Conservation (phyloP, 2,113 vertebrate genomes). For the Todiramphus chloris region DNA sequence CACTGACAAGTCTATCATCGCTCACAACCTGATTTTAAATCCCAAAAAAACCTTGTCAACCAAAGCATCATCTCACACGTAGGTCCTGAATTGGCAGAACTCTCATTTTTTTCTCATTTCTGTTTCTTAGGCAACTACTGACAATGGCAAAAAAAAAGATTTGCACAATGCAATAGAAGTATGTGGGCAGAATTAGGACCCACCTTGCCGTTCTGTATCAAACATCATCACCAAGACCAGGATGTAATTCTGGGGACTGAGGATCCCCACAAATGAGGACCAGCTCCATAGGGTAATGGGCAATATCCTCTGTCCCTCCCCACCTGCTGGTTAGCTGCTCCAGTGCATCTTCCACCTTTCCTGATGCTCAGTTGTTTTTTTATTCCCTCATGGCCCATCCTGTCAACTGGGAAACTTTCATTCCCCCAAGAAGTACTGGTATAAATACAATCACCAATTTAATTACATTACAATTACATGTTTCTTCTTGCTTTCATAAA, state of each 20-base stretch:
- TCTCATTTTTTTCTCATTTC: neutral
- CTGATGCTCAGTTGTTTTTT: neutral
- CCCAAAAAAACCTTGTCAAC: neutral
- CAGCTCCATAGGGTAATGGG: neutral
- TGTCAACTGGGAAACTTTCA: neutral
- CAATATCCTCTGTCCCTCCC: neutral
- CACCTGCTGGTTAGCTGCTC: fast-evolving
- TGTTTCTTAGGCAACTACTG: neutral
- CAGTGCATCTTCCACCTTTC: neutral
- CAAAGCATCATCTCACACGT: neutral
- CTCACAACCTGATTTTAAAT: neutral
- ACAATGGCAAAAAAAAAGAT: neutral
- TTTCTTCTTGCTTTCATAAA: neutral
- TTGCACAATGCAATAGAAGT: neutral
- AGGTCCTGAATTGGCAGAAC: neutral
- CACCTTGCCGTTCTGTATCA: fast-evolving
- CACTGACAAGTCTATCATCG: neutral
- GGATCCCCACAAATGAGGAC: fast-evolving
- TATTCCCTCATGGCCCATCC: no score
- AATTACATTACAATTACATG: neutral
- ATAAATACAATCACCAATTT: neutral
- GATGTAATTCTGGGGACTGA: neutral
- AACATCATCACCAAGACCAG: neutral
- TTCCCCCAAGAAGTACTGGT: neutral
- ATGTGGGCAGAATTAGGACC: neutral